Conservation (phyloP, 2,797 vertebrate genomes). For the Epinephelus coioides region DNA sequence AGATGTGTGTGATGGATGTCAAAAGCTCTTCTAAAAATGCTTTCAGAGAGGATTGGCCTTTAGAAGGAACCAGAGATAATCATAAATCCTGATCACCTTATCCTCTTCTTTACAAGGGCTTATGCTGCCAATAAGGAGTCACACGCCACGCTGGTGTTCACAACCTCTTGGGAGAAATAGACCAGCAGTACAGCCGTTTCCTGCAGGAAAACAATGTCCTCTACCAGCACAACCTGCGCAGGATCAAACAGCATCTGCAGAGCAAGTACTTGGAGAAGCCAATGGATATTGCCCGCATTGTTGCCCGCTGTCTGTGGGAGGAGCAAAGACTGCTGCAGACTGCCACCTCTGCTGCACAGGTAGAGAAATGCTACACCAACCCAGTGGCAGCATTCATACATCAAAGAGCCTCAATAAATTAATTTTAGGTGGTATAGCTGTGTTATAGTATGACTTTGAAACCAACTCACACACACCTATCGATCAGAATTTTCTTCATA, state of each 20-base stretch:
- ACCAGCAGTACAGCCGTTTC: constrained; percentile 99
- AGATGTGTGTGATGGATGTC: no score
- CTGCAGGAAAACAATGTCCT: constrained; percentile 98
- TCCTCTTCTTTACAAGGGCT: constrained; percentile 79
- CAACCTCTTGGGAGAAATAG: constrained; percentile 98
- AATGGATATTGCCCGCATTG: constrained; percentile 97
- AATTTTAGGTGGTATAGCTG: background rate
- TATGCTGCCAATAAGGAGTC: constrained; percentile 98
- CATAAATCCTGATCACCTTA: background rate
- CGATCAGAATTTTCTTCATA: no score
- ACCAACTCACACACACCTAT: background rate
- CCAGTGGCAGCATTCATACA: background rate
- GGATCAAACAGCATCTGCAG: constrained; percentile 99
- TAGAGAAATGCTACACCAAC: constrained; percentile 51
- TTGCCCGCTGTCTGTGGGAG: constrained; percentile 97
- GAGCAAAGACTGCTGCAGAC: constrained; percentile 96
- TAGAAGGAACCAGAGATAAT: background rate
- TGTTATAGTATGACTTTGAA: background rate
- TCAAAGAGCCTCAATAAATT: background rate
- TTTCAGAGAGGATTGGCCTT: background rate
- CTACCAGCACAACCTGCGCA: constrained; percentile 97
- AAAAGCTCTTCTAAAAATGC: no score
- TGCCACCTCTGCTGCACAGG: constrained; percentile 94
- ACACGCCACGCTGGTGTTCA: constrained; percentile 97
- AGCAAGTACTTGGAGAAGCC: constrained; percentile 98